Evolutionary conservation across 1,140 invertebrate species (phyloP).

Genomic region (Pygmarrhopalites habei): DNA sequence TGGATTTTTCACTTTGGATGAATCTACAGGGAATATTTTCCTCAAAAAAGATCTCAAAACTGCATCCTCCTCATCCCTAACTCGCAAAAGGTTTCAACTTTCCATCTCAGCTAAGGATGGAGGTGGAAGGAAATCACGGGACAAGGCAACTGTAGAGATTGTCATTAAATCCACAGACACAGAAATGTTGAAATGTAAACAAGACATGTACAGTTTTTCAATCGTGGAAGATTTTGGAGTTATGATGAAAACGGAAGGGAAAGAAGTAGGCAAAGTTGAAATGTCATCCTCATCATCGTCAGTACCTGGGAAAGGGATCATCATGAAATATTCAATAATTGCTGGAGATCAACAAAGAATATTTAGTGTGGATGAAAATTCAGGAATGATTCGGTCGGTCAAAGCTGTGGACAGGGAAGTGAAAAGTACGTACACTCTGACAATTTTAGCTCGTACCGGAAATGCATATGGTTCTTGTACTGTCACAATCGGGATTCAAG

Average conservation of each 20-base stretch:
- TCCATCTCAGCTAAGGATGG: slow-evolving; percentile 69
- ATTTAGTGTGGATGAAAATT: slow-evolving; percentile 70
- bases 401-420: slow-evolving; percentile 77
- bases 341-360: slow-evolving; percentile 69
- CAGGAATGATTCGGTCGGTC: slow-evolving; percentile 69
- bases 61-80: slow-evolving; percentile 49
- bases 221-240: slow-evolving; percentile 52
- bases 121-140: slow-evolving; percentile 58
- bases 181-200: slow-evolving; percentile 36
- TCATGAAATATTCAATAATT: slow-evolving; percentile 67
- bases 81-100: slow-evolving; percentile 60
- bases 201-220: slow-evolving; percentile 19
- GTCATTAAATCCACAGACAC: slow-evolving; percentile 56
- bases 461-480: slow-evolving; percentile 60
- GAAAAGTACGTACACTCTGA: slow-evolving; percentile 64
- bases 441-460: slow-evolving; percentile 62
- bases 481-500: slow-evolving; percentile 74
- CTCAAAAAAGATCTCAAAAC: slow-evolving; percentile 54
- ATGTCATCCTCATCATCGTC: slow-evolving; percentile 42
- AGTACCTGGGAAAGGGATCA: slow-evolving; percentile 43
- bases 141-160: slow-evolving; percentile 74
- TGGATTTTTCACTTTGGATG: slow-evolving; percentile 67
- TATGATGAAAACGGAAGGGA: slow-evolving; percentile 63
- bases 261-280: slow-evolving; percentile 68
- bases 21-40: slow-evolving; percentile 62